Conservation (phyloP, 2,888 invertebrate genomes). For the Drosophila koepferae region DNA sequence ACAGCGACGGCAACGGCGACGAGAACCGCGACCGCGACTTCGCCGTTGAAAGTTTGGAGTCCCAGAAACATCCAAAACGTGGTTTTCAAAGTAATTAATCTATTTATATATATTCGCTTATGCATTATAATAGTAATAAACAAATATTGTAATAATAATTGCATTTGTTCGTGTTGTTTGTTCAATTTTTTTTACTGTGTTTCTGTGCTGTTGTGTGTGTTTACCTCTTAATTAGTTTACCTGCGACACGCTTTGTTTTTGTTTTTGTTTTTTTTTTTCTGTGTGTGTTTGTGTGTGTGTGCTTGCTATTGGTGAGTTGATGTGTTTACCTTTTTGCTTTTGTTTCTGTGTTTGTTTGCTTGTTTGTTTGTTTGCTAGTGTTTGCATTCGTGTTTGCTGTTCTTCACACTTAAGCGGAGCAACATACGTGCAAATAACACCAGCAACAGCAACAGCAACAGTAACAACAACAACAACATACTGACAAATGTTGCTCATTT, state of each 20-base stretch:
- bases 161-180: slow-evolving; percentile 48
- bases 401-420: slow-evolving; percentile 16
- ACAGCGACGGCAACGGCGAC: slow-evolving; percentile 17
- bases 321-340: slow-evolving; percentile 37
- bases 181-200: slow-evolving; percentile 39
- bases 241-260: slow-evolving; percentile 66
- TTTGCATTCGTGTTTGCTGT: slow-evolving; percentile 18
- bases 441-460: slow-evolving; percentile 15
- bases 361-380: slow-evolving; percentile 17
- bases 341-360: slow-evolving; percentile 16
- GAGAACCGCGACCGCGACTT: slow-evolving; percentile 13
- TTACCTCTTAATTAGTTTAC: slow-evolving; percentile 70
- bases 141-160: slow-evolving; percentile 40
- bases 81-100: slow-evolving; percentile 54
- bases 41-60: slow-evolving; percentile 36
- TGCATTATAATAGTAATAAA: slow-evolving; percentile 30
- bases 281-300: slow-evolving; percentile 5
- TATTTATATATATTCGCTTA: slow-evolving; percentile 28
- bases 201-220: slow-evolving; percentile 43
- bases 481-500: slow-evolving; percentile 32
- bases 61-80: slow-evolving; percentile 36
- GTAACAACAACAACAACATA: slow-evolving; percentile 3
- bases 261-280: slow-evolving; percentile 21
- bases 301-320: slow-evolving; percentile 52
- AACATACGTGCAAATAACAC: slow-evolving; percentile 10